Evolutionary conservation across 2,797 vertebrate genomes (phyloP), one percentile per base, ranked within the genome.

Genomic region (Rhinichthys osculus): DNA sequence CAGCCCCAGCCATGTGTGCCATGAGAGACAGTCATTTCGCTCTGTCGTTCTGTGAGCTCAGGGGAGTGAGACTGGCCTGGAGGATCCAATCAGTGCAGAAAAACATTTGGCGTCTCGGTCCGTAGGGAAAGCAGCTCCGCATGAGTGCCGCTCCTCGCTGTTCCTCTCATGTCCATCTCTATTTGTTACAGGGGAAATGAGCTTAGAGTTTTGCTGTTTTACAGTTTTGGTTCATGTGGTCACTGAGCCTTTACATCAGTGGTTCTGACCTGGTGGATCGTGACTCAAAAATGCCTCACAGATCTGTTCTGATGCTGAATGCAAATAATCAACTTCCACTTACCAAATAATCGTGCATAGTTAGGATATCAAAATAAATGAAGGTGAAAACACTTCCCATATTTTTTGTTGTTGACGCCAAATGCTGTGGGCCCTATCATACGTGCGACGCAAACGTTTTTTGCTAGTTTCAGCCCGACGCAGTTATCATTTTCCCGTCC

Each of bases 51-150:
- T 83, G 88, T 89, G 90, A 89, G 91, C 91, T 92, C 89, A n/a
- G 81, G 89, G 89, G 67, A 69, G 89, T 77, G 16, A 72, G 87
- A 38, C 72, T 52, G 83, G 85, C 87, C 86, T 81, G 86, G 87
- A 87, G 92, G 91, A 92, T 88, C 84, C 89, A 93, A 92, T 91
- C 90, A 90, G 88, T 69, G 87, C 78, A 47, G 78, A 83, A 80
- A 85, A 84, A 84, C 78, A 86, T 90, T 79, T 89, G 88, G 78
- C 50, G 50, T 64, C 83, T 74, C 71, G 67, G 87, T 89, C 88
- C 59, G 81, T 89, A 67, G 47, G 88, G 84, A 88, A 90, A 92
- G 89, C 83, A 90, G 78, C 82, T 83, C 89, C 3, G 86, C 82
- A 89, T 91, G 91, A 93, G 87, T 90, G 89, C 87, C 82, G 87